A percentile compares a stretch with the other conserved stretches of the same genome.
Evolutionary conservation across 2,113 vertebrate genomes (phyloP).

Genomic region (Atherinomorus stipes): DNA sequence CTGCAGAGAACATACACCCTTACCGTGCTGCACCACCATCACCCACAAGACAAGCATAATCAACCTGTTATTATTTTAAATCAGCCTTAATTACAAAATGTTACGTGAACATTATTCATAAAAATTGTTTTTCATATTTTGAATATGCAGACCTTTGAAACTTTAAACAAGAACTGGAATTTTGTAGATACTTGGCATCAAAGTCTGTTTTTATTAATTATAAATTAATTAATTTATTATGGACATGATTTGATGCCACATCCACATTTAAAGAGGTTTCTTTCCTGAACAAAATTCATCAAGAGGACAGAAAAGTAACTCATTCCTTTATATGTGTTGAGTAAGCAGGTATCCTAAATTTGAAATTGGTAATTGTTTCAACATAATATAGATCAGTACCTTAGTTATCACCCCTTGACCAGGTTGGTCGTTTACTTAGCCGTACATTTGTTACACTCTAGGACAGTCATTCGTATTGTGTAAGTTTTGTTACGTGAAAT

Average conservation of each 20-base stretch:
- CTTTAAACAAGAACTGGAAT: neutral
- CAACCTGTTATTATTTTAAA: neutral
- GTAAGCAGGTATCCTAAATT: neutral
- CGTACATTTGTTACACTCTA: neutral
- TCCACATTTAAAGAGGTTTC: neutral
- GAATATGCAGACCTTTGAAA: neutral
- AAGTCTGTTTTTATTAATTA: no score
- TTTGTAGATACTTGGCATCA: neutral
- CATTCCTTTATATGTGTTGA: neutral
- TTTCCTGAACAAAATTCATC: neutral
- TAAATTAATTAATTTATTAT: neutral
- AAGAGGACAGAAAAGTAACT: neutral
- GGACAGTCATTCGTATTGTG: constrained; percentile 7
- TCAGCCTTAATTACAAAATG: neutral
- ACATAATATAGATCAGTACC: neutral
- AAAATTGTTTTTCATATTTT: neutral
- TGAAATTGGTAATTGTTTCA: neutral
- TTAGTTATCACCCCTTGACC: neutral
- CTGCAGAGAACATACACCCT: no score
- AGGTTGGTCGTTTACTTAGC: neutral
- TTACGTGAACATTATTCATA: neutral
- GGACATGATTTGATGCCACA: neutral
- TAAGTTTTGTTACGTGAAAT: constrained; percentile 3
- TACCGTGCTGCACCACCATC: neutral
- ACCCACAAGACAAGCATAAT: neutral